phyloP scores from a whole-genome alignment of 2,888 invertebrate genomes.

The Stegana nigrithorax region DNA sequence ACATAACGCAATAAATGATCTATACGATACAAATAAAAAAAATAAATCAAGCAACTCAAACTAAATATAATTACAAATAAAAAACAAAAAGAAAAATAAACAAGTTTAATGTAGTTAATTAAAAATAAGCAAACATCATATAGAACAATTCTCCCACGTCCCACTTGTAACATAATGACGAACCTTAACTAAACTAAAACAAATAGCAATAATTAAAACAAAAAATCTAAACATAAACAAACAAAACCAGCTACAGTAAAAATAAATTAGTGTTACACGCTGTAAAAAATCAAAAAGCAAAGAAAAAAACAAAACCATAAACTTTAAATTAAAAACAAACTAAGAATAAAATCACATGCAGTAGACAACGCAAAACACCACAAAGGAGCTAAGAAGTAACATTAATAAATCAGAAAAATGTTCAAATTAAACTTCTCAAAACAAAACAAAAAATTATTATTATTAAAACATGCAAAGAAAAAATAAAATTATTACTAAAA shows the following conservation, averaged over 20 bases:
- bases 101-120: neutral
- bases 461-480: no score
- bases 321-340: neutral
- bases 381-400: no score
- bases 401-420: constrained; percentile 33
- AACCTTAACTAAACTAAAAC: neutral
- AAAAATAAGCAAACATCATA: constrained; percentile 7
- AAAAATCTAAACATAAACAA: constrained; percentile 1
- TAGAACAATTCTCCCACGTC: constrained; percentile 10
- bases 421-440: no score
- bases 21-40: neutral
- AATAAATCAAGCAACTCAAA: constrained; percentile 18
- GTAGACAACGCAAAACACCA: no score
- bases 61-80: constrained; percentile 13
- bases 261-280: neutral
- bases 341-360: neutral
- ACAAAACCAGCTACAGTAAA: neutral
- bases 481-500: no score
- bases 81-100: constrained; percentile 12
- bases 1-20: constrained; percentile 11
- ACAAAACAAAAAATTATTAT: no score
- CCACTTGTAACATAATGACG: constrained; percentile 7
- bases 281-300: neutral
- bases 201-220: neutral
- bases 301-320: neutral